phyloP scores from a whole-genome alignment of 2,113 vertebrate genomes.

The Ptychochromis oligacanthus region DNA sequence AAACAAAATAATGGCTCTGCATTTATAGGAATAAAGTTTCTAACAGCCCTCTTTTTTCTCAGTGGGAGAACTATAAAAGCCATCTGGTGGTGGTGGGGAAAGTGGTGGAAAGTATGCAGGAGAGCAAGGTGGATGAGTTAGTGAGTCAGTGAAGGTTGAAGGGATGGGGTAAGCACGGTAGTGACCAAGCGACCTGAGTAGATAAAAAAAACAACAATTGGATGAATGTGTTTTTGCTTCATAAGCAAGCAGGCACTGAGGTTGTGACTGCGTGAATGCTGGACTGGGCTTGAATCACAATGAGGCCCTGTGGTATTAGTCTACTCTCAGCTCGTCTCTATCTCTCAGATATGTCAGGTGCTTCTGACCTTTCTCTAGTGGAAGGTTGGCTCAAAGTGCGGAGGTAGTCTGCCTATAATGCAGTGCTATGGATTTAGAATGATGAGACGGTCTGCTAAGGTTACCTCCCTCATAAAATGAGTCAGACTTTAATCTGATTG shows the following conservation, averaged over 20 bases:
- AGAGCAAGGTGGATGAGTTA: constrained; percentile 42
- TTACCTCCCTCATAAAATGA: constrained; percentile 23
- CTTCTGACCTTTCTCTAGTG: constrained; percentile 46
- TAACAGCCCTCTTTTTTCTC: constrained; percentile 67
- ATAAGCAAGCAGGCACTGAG: constrained; percentile 2
- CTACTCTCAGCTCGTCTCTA: constrained; percentile 25
- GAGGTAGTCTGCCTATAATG: constrained; percentile 14
- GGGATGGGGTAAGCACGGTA: constrained; percentile 24
- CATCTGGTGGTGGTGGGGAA: constrained; percentile 59
- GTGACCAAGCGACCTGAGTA: constrained; percentile 11
- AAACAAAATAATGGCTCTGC: constrained; percentile 69
- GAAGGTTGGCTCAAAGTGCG: constrained; percentile 30
- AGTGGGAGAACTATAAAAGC: constrained; percentile 69
- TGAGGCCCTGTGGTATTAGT: constrained; percentile 22
- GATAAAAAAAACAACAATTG: constrained; percentile 2
- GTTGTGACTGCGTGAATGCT: constrained; percentile 15
- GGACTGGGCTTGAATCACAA: constrained; percentile 39
- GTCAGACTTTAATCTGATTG: constrained; percentile 34
- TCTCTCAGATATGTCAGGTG: constrained; percentile 38
- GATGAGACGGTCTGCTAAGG: constrained; percentile 27
- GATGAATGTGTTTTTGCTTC: constrained; percentile 11
- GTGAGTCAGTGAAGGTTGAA: constrained; percentile 34
- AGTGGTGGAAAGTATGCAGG: not conserved
- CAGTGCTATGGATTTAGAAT: constrained; percentile 36
- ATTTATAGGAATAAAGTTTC: constrained; percentile 73